Percentiles rank a stretch among this genome's conserved stretches.
phyloP scores from a whole-genome alignment of 2,113 vertebrate genomes.

The Myiopsitta monachus region DNA sequence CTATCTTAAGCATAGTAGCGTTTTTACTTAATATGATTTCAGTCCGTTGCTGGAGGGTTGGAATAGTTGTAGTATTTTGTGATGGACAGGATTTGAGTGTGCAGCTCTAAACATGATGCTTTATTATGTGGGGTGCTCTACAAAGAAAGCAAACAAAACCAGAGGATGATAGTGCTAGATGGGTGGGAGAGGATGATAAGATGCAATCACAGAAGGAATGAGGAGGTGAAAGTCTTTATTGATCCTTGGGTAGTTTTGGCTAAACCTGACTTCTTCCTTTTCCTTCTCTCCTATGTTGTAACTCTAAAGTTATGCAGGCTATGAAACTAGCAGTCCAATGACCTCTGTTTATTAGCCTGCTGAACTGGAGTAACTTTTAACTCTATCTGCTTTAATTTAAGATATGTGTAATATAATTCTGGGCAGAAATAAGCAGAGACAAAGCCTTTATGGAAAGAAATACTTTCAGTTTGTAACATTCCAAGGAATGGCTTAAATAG shows the following conservation, averaged over 20 bases:
- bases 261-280: background rate
- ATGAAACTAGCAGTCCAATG: background rate
- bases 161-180: background rate
- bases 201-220: background rate
- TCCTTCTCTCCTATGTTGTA: background rate
- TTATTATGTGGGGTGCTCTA: background rate
- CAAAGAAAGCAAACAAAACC: background rate
- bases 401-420: background rate
- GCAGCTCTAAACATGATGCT: background rate
- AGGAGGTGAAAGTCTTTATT: background rate
- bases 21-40: background rate
- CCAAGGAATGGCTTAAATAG: background rate
- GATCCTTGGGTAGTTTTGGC: background rate
- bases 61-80: background rate
- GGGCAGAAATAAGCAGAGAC: background rate
- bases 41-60: background rate
- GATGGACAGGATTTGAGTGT: background rate
- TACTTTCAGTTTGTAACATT: background rate
- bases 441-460: background rate
- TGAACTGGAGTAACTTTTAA: conserved; percentile 19
- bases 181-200: background rate
- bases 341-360: background rate
- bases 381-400: background rate
- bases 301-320: background rate
- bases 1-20: background rate